Evolutionary conservation across 2,888 invertebrate genomes (phyloP).

Genomic region (Bhutanitis thaidina): DNA sequence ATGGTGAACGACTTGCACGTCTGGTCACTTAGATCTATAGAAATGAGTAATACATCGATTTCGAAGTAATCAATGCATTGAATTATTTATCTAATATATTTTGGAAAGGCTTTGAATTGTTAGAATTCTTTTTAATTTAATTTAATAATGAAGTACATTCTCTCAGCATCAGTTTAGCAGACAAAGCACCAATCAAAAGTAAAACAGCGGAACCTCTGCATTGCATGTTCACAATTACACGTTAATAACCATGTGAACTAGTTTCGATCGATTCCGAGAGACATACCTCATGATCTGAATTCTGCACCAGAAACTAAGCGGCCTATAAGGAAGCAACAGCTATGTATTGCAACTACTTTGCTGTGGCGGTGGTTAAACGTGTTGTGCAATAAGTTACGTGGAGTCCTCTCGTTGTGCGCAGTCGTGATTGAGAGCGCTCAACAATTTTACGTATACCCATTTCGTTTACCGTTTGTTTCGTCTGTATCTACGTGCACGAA

Average conservation of each 20-base stretch:
- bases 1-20: too few species aligned
- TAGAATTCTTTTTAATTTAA: too few species aligned
- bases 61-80: too few species aligned
- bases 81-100: too few species aligned
- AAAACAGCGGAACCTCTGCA: background rate
- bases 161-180: too few species aligned
- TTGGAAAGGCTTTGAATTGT: too few species aligned
- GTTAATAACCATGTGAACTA: slow-evolving; percentile 2
- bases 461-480: slow-evolving; percentile 12
- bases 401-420: background rate
- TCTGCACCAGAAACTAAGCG: slow-evolving; percentile 11
- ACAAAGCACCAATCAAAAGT: background rate
- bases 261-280: background rate
- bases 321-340: slow-evolving; percentile 10
- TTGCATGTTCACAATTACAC: background rate
- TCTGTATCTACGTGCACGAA: background rate
- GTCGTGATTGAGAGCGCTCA: slow-evolving; percentile 8
- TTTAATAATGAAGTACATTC: too few species aligned
- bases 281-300: background rate
- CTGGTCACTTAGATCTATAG: too few species aligned
- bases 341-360: background rate
- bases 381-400: slow-evolving; percentile 15
- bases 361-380: background rate
- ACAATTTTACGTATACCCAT: slow-evolving; percentile 6
- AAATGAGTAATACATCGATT: too few species aligned